Conservation (phyloP, 1,140 invertebrate species). For the Pomacea maculata region DNA sequence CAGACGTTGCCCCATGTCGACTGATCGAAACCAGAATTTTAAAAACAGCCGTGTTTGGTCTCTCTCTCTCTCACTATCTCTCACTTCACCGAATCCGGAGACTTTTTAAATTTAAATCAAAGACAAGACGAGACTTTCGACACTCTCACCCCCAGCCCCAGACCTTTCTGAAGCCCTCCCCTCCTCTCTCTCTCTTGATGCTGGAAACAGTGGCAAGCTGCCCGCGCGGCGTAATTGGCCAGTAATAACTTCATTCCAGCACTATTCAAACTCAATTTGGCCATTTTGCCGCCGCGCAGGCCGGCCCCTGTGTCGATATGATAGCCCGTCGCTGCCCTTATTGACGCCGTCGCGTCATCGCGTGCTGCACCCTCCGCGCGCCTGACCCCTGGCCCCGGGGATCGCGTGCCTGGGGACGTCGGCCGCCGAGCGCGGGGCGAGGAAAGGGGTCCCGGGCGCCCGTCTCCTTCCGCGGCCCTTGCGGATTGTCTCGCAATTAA, state of each 20-base stretch:
- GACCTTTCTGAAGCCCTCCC: not conserved
- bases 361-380: constrained; percentile 1
- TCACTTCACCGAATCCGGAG: too few relatives aligned
- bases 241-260: constrained; percentile 27
- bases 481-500: constrained; percentile 22
- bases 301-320: constrained; percentile 21
- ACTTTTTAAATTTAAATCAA: too few relatives aligned
- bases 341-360: constrained; percentile 11
- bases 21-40: too few relatives aligned
- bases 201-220: not conserved
- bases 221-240: constrained; percentile 18
- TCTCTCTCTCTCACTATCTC: not conserved
- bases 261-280: constrained; percentile 29
- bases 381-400: not conserved
- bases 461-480: not conserved
- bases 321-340: constrained; percentile 18
- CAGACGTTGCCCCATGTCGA: too few relatives aligned
- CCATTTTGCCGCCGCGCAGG: constrained; percentile 4
- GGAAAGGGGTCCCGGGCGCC: not conserved
- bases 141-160: not conserved
- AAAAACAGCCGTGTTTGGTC: not conserved
- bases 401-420: constrained; percentile 10
- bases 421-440: not conserved
- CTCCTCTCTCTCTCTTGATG: constrained; percentile 2
- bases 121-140: too few relatives aligned